phyloP scores from a whole-genome alignment of 2,797 vertebrate species.

The Pseudochirops corinnae region DNA sequence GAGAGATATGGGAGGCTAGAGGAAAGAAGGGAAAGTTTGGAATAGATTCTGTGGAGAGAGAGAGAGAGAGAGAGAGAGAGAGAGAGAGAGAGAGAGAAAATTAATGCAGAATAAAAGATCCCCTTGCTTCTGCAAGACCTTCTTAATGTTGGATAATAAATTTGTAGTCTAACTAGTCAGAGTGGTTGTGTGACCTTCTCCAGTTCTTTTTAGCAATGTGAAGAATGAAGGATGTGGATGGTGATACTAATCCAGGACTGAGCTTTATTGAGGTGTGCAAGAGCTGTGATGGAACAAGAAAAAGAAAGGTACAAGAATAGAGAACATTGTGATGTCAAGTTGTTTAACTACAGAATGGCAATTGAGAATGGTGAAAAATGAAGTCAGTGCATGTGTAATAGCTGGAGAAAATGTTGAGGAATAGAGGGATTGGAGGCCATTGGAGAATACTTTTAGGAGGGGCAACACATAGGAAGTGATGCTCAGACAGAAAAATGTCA shows the following conservation, averaged over 20 bases:
- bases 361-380: not conserved
- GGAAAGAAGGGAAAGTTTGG: not conserved
- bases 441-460: not conserved
- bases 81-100: not conserved
- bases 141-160: not conserved
- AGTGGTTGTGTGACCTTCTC: not conserved
- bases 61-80: not conserved
- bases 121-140: not conserved
- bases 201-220: not conserved
- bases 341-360: not conserved
- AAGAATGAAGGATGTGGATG: not conserved
- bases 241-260: not conserved
- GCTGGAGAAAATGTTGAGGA: not conserved
- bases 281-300: not conserved
- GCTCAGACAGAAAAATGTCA: not conserved
- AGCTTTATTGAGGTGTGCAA: not conserved
- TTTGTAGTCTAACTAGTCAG: not conserved
- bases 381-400: not conserved
- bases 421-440: not conserved
- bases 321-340: not conserved
- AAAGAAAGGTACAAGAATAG: not conserved
- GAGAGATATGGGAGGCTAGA: not conserved
- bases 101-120: not conserved
- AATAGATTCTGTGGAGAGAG: not conserved
- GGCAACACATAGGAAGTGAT: not conserved